Conservation (phyloP, 2,797 vertebrate species). For the Gadopsis bispinosus region DNA sequence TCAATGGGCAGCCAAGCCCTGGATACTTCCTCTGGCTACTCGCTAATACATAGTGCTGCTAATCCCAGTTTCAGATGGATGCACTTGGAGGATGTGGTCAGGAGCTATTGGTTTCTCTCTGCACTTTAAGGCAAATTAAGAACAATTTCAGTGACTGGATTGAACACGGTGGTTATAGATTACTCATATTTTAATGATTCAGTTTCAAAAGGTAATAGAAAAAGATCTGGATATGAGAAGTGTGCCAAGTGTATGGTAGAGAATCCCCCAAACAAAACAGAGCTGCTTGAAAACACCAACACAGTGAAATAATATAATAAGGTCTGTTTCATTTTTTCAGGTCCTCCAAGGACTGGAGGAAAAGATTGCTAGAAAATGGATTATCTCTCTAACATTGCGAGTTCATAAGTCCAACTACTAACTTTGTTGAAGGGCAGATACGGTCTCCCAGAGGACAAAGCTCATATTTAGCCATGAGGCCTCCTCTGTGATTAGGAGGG, state of each 20-base stretch:
- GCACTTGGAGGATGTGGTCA: conserved; percentile 35
- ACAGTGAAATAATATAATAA: conserved; percentile 83
- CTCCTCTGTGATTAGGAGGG: conserved; percentile 82
- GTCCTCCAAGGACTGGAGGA: conserved; percentile 76
- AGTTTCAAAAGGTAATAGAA: conserved; percentile 72
- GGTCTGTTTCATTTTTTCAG: conserved; percentile 81
- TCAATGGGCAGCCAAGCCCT: conserved; percentile 68
- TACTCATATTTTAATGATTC: conserved; percentile 69
- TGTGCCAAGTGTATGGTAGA: conserved; percentile 68
- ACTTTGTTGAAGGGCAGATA: conserved; percentile 88
- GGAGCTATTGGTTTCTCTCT: conserved; percentile 40
- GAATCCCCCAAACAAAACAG: conserved; percentile 80
- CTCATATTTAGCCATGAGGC: conserved; percentile 85
- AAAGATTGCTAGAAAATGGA: conserved; percentile 85
- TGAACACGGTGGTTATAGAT: conserved; percentile 41
- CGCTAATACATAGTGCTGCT: conserved; percentile 59
- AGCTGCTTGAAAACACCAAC: conserved; percentile 78
- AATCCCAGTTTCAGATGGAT: conserved; percentile 57
- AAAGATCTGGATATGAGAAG: conserved; percentile 77
- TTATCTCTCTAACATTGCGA: conserved; percentile 83
- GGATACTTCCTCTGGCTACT: conserved; percentile 71
- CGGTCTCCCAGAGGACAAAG: conserved; percentile 76
- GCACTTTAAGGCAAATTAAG: conserved; percentile 55
- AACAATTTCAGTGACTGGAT: conserved; percentile 54
- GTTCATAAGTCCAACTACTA: conserved; percentile 86